phyloP scores from a whole-genome alignment of 30 jellyfish, hydroid and myxozoan genomes.

The Aurelia sp. region DNA sequence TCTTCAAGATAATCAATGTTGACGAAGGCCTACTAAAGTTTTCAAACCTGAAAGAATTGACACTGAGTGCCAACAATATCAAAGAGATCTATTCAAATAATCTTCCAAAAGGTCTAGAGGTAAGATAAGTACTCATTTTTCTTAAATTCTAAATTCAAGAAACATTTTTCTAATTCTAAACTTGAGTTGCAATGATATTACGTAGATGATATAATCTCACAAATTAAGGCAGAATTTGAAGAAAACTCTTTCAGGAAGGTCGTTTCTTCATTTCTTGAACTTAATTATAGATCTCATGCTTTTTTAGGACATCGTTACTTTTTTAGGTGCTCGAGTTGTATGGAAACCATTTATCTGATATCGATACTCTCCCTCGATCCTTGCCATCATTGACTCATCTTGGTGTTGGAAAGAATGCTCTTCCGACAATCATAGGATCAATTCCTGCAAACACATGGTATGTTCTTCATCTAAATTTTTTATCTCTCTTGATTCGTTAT shows the following conservation, averaged over 20 bases:
- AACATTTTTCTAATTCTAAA: no score
- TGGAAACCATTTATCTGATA: constrained; percentile 50
- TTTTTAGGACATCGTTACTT: neutral
- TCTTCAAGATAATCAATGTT: constrained; percentile 39
- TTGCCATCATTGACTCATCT: constrained; percentile 53
- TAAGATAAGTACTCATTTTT: neutral
- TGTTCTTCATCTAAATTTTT: neutral
- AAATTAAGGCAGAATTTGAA: no score
- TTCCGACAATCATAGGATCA: constrained; percentile 10
- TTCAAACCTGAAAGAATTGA: constrained; percentile 43
- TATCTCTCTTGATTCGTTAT: no score
- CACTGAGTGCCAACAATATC: constrained; percentile 65
- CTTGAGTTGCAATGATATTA: no score
- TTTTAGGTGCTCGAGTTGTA: constrained; percentile 65
- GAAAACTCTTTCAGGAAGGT: no score
- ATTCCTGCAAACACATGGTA: constrained; percentile 52
- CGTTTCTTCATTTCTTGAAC: no score
- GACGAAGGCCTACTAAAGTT: constrained; percentile 56
- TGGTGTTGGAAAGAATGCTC: constrained; percentile 58
- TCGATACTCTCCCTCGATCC: constrained; percentile 11
- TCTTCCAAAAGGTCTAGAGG: constrained; percentile 65
- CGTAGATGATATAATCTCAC: no score
- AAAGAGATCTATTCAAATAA: constrained; percentile 10
- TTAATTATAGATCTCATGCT: no score
- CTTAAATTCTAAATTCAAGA: neutral